phyloP scores from a whole-genome alignment of 2,888 invertebrate genomes.

The Unio delphinus region DNA sequence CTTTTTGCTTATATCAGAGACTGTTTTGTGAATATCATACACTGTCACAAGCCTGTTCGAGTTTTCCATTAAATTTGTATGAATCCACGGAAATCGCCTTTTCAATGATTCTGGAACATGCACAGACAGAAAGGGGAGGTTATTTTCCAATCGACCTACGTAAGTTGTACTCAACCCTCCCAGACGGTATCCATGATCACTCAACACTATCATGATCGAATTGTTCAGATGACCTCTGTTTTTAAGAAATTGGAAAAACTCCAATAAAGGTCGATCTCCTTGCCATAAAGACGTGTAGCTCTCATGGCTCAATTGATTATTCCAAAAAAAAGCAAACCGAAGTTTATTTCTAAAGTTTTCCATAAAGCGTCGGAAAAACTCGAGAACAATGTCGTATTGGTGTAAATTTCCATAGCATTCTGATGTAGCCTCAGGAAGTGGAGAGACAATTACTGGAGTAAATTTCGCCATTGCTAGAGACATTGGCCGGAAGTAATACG shows the following conservation, averaged over 20 bases:
- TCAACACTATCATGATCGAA: constrained; percentile 74
- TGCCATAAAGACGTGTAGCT: constrained; percentile 83
- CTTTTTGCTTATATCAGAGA: constrained; percentile 76
- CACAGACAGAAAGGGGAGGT: constrained; percentile 85
- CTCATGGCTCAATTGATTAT: constrained; percentile 87
- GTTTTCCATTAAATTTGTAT: constrained; percentile 79
- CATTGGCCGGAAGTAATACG: constrained; percentile 86
- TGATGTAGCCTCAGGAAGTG: neutral
- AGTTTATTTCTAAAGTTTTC: constrained; percentile 76
- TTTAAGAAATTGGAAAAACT: constrained; percentile 75
- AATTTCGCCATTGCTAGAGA: constrained; percentile 75
- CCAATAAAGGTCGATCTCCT: constrained; percentile 79
- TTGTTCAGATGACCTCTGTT: constrained; percentile 45
- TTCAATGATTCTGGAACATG: constrained; percentile 82
- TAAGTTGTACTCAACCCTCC: constrained; percentile 75
- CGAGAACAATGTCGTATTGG: constrained; percentile 81
- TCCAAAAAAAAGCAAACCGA: constrained; percentile 89
- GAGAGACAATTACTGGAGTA: constrained; percentile 20
- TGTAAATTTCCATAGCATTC: constrained; percentile 78
- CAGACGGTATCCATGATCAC: constrained; percentile 83
- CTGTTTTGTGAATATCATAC: constrained; percentile 86
- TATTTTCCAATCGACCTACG: constrained; percentile 84
- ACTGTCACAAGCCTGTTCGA: constrained; percentile 81
- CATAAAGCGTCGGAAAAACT: constrained; percentile 76
- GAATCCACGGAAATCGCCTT: constrained; percentile 77